Percentiles rank a stretch among this genome's conserved stretches.
Evolutionary conservation across 2,888 invertebrate genomes (phyloP).

Genomic region (Drosophila neonasuta): DNA sequence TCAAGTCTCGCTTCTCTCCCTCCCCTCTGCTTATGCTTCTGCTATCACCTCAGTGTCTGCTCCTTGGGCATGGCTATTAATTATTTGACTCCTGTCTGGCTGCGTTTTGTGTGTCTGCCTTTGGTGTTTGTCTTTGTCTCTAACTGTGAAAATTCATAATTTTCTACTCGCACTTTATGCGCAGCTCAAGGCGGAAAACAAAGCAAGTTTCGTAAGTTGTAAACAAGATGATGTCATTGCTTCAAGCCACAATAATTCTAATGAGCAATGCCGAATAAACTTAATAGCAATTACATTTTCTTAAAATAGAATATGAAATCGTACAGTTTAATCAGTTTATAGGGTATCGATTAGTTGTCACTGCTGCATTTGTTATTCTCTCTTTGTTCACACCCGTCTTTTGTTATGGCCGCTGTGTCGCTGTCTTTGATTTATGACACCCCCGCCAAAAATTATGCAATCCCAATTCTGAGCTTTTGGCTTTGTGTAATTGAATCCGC

Average conservation of each 20-base stretch:
- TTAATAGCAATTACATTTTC: neutral
- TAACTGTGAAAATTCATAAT: slow-evolving; percentile 67
- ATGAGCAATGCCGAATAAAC: neutral
- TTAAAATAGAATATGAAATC: too few species aligned
- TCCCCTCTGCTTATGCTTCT: neutral
- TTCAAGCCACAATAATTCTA: neutral
- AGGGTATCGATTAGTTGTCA: slow-evolving; percentile 31
- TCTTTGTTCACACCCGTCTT: slow-evolving; percentile 31
- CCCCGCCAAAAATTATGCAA: slow-evolving; percentile 47
- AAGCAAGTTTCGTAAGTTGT: slow-evolving; percentile 6
- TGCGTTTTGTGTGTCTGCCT: slow-evolving; percentile 58
- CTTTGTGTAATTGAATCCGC: slow-evolving; percentile 66
- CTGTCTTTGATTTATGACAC: slow-evolving; percentile 50
- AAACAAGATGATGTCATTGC: slow-evolving; percentile 2
- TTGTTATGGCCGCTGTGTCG: slow-evolving; percentile 30
- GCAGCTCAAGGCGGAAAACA: slow-evolving; percentile 11
- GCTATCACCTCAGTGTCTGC: slow-evolving; percentile 2
- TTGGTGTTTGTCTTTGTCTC: slow-evolving; percentile 58
- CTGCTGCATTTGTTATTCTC: neutral
- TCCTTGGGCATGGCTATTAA: slow-evolving; percentile 58
- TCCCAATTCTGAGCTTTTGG: slow-evolving; percentile 42
- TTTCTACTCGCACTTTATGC: slow-evolving; percentile 39
- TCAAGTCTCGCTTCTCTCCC: slow-evolving; percentile 18
- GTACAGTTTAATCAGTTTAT: neutral
- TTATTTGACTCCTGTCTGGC: slow-evolving; percentile 74